Evolutionary conservation across 2,888 invertebrate species (phyloP), one percentile per base, ranked within the genome.

Genomic region (Gymnosoma rotundatum): DNA sequence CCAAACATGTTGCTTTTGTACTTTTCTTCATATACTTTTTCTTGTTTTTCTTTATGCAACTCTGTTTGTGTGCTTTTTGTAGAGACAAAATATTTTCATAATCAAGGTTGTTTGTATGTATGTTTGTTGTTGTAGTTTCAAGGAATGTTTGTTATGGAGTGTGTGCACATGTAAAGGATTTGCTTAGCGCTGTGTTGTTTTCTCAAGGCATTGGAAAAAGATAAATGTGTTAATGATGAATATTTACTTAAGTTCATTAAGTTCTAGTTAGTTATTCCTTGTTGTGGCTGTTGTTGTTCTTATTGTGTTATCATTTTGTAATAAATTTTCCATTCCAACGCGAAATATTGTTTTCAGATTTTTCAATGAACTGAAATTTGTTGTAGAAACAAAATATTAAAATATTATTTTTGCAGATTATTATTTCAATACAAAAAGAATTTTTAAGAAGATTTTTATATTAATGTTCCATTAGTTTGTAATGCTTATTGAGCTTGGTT

Each of bases 161-260:
- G 20, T 38, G 14, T 14, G 42, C 0, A 10, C 16, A 32, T 36
- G 18, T 0, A 48, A 81, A 69, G 61, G 63, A 81, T 69, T 56
- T 70, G 61, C 56, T 63, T 52, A 16, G 45, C 36, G 58, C 36
- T 64, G 48, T 54, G 56, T 58, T 72, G 45, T 74, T 69, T 25
- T 69, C 70, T 61, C 48, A 63, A 64, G 83, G 75, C 72, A 79
- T 64, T 63, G 61, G 56, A 10, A 45, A 45, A 67, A 80, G 67
- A 83, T 83, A 83, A 83, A 78, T 83, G 73, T 80, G 80, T 83
- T 83, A 80, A 83, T 83, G 73, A 80, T 83, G 76, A 76, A 80
- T 78, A 80, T 76, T 83, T 80, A 73, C 83, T 78, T 60, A 73
- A 78, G 74, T 78, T 78, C 64, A 83, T 83, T 83, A 83, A 70